Conservation (phyloP, 2,888 invertebrate species). For the Tachystola acroxantha region DNA sequence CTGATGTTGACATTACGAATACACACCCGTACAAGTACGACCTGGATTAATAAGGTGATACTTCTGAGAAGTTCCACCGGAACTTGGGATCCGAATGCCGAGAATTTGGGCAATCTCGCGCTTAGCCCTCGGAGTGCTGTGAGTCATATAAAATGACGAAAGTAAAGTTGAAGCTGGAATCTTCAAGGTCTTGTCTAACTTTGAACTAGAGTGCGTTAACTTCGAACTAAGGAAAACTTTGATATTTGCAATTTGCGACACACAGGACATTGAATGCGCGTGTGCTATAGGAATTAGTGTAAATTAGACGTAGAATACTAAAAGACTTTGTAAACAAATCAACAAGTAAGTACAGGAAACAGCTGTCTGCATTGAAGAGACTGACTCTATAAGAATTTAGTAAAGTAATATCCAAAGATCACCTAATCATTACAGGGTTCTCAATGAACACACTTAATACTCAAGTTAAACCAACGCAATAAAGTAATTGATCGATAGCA, state of each 20-base stretch:
- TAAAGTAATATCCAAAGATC: conserved; percentile 39
- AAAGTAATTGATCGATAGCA: conserved; percentile 12
- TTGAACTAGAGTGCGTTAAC: conserved; percentile 37
- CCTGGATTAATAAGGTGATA: conserved; percentile 11
- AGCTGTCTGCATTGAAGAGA: conserved; percentile 26
- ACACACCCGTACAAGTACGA: conserved; percentile 19
- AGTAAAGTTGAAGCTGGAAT: conserved; percentile 69
- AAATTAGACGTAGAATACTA: conserved; percentile 10
- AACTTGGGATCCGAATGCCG: conserved; percentile 41
- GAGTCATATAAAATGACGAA: conserved; percentile 76
- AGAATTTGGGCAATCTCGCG: conserved; percentile 39
- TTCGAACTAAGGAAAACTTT: conserved; percentile 46
- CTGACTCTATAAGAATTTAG: conserved; percentile 32
- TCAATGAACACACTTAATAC: conserved; percentile 21
- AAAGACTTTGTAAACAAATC: conserved; percentile 11
- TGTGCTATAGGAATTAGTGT: conserved; percentile 13
- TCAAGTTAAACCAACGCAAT: conserved; percentile 6
- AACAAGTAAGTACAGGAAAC: neutral
- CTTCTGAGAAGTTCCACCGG: conserved; percentile 35
- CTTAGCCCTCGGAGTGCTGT: conserved; percentile 35
- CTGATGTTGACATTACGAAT: conserved; percentile 64
- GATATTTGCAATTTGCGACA: conserved; percentile 32
- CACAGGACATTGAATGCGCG: conserved; percentile 26
- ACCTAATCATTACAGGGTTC: conserved; percentile 30
- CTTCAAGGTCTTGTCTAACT: conserved; percentile 40